These are phyloP conservation scores for Thryonomys swinderianus DNA, from an alignment of 2,113 vertebrate genomes.

Conservation along the genomic window DNA sequence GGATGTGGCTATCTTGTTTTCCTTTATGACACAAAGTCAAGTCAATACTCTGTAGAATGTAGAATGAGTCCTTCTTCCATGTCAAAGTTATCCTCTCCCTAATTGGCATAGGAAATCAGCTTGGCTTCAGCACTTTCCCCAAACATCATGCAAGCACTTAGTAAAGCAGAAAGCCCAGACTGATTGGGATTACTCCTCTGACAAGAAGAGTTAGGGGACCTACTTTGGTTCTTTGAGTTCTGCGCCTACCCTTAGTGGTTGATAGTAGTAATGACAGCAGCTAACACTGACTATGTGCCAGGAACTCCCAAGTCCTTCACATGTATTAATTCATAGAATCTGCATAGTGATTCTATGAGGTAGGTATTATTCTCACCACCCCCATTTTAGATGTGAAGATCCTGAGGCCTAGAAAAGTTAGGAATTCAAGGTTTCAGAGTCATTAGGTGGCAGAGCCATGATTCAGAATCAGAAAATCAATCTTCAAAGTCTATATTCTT, in stretches of 20 bases:
- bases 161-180: not conserved
- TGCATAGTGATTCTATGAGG: not conserved
- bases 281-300: not conserved
- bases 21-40: constrained; percentile 38
- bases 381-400: not conserved
- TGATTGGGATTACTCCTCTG: not conserved
- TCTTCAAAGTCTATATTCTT: no score
- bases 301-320: not conserved
- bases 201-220: not conserved
- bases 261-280: not conserved
- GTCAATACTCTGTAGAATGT: constrained; percentile 19
- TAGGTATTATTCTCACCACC: not conserved
- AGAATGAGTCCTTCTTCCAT: not conserved
- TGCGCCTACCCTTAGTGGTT: not conserved
- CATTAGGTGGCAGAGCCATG: not conserved
- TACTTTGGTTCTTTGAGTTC: constrained; percentile 19
- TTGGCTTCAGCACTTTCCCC: constrained; percentile 32
- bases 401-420: not conserved
- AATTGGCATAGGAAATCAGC: not conserved
- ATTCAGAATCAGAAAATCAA: constrained; percentile 35
- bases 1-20: constrained; percentile 42
- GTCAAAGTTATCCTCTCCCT: not conserved
- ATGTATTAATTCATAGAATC: not conserved
- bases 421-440: constrained; percentile 37
- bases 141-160: not conserved